Conservation (phyloP, 2,888 invertebrate genomes). For the Plebejus melissa region DNA sequence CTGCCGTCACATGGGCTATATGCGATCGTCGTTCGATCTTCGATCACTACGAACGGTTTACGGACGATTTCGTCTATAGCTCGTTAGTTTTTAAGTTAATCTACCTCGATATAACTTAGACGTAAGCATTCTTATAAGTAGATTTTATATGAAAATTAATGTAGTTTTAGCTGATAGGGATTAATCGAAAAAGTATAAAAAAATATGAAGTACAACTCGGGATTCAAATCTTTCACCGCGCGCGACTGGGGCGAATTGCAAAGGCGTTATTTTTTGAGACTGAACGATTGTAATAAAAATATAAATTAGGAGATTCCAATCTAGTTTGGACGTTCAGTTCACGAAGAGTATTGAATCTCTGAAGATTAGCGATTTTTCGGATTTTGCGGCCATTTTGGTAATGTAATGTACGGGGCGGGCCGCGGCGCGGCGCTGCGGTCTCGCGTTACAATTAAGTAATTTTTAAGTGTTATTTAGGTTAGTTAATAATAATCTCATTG, state of each 20-base stretch:
- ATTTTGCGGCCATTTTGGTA: conserved; percentile 55
- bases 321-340: conserved; percentile 40
- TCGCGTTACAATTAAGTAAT: conserved; percentile 51
- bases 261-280: conserved; percentile 33
- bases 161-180: conserved; percentile 60
- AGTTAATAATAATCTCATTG: conserved; percentile 72
- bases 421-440: conserved; percentile 51
- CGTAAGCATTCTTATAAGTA: conserved; percentile 71
- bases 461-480: conserved; percentile 70
- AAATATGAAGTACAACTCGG: conserved; percentile 75
- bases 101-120: conserved; percentile 76
- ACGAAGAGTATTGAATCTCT: conserved; percentile 66
- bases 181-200: conserved; percentile 61
- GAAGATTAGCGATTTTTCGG: conserved; percentile 64
- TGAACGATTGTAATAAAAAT: conserved; percentile 43
- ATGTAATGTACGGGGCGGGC: conserved; percentile 34
- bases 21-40: conserved; percentile 49
- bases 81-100: conserved; percentile 68
- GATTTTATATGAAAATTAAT: conserved; percentile 75
- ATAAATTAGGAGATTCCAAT: conserved; percentile 40
- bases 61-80: conserved; percentile 39
- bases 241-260: conserved; percentile 43
- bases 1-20: conserved; percentile 73
- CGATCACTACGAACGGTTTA: conserved; percentile 16
- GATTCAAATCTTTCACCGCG: conserved; percentile 59